These are phyloP conservation scores for Habrosyne pyritoides DNA, from an alignment of 2,888 invertebrate species.

Conservation along the genomic window DNA sequence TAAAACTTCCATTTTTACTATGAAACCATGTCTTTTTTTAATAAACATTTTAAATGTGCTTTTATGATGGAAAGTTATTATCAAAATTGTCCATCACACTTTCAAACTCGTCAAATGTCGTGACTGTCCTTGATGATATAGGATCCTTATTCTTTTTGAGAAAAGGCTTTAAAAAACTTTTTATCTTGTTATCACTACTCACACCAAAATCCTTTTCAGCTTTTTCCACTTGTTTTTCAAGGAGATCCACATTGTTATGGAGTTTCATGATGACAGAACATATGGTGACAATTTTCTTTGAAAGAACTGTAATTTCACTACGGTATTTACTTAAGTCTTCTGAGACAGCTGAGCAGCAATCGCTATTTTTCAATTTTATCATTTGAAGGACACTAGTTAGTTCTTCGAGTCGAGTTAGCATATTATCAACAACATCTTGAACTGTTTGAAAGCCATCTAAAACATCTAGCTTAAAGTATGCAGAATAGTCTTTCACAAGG, in stretches of 20 bases:
- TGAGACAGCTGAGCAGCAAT: conserved; percentile 72
- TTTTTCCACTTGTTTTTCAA: conserved; percentile 84
- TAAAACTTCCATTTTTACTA: background rate
- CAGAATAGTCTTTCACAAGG: conserved; percentile 80
- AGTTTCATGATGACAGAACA: conserved; percentile 80
- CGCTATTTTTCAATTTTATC: conserved; percentile 76
- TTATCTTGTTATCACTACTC: conserved; percentile 82
- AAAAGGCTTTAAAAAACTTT: conserved; percentile 84
- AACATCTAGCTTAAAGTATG: conserved; percentile 81
- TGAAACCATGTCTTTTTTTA: background rate
- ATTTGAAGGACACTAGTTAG: conserved; percentile 85
- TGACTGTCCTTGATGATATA: conserved; percentile 21
- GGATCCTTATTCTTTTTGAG: conserved; percentile 65
- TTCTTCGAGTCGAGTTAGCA: conserved; percentile 87
- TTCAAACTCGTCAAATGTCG: conserved; percentile 37
- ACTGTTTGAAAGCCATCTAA: conserved; percentile 82
- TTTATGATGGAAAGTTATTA: conserved; percentile 29
- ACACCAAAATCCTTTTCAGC: conserved; percentile 85
- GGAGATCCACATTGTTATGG: conserved; percentile 73
- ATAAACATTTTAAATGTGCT: conserved; percentile 5
- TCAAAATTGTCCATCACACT: conserved; percentile 68
- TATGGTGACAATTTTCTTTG: conserved; percentile 81
- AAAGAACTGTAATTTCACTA: conserved; percentile 78
- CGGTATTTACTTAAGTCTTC: conserved; percentile 81
- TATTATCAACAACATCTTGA: conserved; percentile 86